phyloP scores from a whole-genome alignment of 2,797 vertebrate genomes.

The Rhynchonycteris naso region DNA sequence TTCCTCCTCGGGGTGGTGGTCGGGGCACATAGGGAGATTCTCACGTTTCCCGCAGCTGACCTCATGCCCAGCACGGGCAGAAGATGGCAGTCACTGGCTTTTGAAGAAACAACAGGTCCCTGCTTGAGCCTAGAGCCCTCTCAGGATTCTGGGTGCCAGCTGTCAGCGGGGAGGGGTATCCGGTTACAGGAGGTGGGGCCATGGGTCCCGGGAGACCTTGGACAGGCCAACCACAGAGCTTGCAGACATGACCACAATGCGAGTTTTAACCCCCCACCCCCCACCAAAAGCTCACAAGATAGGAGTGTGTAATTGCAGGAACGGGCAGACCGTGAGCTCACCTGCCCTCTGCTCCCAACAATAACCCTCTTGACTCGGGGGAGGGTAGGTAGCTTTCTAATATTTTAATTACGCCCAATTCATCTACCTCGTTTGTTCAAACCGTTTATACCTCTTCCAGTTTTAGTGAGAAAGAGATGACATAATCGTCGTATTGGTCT shows the following conservation, averaged over 20 bases:
- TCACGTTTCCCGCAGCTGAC: fast-evolving
- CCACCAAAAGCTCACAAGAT: neutral
- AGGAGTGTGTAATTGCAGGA: neutral
- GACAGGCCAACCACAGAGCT: neutral
- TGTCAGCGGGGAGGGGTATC: too few relatives aligned
- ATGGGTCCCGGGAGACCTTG: too few relatives aligned
- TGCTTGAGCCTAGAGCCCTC: neutral
- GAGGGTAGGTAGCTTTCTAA: neutral
- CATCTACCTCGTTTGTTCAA: neutral
- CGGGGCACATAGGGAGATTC: neutral
- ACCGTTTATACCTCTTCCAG: neutral
- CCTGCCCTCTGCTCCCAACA: neutral
- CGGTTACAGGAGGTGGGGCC: neutral
- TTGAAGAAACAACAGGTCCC: neutral
- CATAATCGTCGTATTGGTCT: neutral
- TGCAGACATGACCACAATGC: fast-evolving
- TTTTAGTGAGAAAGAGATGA: neutral
- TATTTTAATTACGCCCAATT: neutral
- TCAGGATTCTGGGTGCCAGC: neutral
- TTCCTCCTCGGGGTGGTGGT: neutral
- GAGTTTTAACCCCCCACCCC: neutral
- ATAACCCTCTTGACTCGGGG: neutral
- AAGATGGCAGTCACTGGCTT: neutral
- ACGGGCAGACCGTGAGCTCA: too few relatives aligned
- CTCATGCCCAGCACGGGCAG: fast-evolving